Percentiles rank a stretch among this genome's conserved stretches.
Evolutionary conservation across 2,888 invertebrate genomes (phyloP).

Genomic region (Gibbula magus): DNA sequence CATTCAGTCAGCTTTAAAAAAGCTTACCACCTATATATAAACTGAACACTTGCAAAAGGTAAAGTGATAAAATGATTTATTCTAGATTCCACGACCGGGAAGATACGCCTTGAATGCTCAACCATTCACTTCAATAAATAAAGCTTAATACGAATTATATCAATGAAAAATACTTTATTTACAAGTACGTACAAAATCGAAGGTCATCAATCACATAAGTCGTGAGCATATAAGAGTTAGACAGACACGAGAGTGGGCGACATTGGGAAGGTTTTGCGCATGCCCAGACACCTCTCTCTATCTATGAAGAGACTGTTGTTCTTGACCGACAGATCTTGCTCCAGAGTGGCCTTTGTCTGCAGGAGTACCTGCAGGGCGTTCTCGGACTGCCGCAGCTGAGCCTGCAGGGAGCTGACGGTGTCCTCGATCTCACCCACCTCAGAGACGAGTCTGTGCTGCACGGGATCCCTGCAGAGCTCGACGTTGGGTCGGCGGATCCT

Average conservation of each 20-base stretch:
- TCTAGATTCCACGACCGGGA: too few relatives aligned
- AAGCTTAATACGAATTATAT: too few relatives aligned
- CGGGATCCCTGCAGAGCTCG: constrained; percentile 91
- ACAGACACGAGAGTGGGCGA: constrained; percentile 69
- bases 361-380: constrained; percentile 79
- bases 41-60: too few relatives aligned
- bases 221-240: neutral
- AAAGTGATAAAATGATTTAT: too few relatives aligned
- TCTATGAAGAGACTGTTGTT: constrained; percentile 93
- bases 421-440: constrained; percentile 91
- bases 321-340: constrained; percentile 90
- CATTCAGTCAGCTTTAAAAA: too few relatives aligned
- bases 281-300: constrained; percentile 94
- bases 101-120: too few relatives aligned
- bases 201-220: too few relatives aligned
- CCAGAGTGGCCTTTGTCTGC: constrained; percentile 87
- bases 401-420: constrained; percentile 86
- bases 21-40: too few relatives aligned
- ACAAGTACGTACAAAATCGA: too few relatives aligned
- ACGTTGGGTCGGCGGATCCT: constrained; percentile 90
- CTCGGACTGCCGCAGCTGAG: constrained; percentile 82
- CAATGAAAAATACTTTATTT: too few relatives aligned
- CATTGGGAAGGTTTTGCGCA: constrained; percentile 90
- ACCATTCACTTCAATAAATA: too few relatives aligned
- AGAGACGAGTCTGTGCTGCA: constrained; percentile 86